phyloP scores from a whole-genome alignment of 37 sponge, comb jelly and placozoan genomes.

The Halisarca cf. caerulea region DNA sequence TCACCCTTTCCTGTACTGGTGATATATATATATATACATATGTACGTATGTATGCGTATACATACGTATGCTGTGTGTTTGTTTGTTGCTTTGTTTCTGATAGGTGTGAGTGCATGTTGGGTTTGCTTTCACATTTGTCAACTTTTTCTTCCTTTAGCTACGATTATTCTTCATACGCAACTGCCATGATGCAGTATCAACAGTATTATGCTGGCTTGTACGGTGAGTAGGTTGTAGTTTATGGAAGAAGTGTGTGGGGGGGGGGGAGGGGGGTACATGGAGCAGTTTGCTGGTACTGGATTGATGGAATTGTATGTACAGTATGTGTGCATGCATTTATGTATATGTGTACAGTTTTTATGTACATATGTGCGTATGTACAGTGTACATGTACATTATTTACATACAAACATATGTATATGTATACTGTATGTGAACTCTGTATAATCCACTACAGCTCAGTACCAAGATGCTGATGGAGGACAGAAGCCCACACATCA shows the following conservation, averaged over 20 bases:
- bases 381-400: not conserved
- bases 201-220: slow-evolving; percentile 9
- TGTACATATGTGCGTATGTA: not conserved
- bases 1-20: not conserved
- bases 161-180: not conserved
- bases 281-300: too few relatives aligned
- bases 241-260: too few relatives aligned
- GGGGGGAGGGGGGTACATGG: too few relatives aligned
- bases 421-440: not conserved
- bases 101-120: too few relatives aligned
- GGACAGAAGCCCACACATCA: not conserved
- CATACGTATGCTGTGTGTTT: not conserved
- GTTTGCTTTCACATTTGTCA: too few relatives aligned
- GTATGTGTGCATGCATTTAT: not conserved
- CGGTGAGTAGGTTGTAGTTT: slow-evolving; percentile 9
- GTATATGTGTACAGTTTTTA: not conserved
- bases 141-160: not conserved
- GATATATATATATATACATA: not conserved
- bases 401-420: not conserved
- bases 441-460: not conserved
- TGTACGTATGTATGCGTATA: not conserved
- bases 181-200: slow-evolving; percentile 14
- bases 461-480: not conserved
- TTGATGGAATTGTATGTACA: not conserved
- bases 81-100: not conserved